A percentile compares a stretch with the other conserved stretches of the same genome.
phyloP scores from a whole-genome alignment of 2,113 vertebrate species.

The Xiphophorus couchianus region DNA sequence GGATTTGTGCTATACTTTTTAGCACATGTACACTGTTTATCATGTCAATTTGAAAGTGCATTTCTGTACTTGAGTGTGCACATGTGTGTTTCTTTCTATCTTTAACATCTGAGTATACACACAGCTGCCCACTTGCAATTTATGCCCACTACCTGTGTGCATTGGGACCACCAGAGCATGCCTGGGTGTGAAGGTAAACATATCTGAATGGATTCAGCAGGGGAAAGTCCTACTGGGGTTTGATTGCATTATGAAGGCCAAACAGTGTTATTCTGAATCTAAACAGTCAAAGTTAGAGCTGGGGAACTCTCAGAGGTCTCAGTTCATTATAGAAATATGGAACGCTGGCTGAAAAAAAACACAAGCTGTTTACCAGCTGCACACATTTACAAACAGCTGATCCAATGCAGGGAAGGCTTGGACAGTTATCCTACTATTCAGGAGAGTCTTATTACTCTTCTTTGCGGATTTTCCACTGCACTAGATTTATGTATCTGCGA shows the following conservation, averaged over 20 bases:
- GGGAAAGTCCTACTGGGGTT: conserved; percentile 52
- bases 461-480: conserved; percentile 9
- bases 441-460: conserved; percentile 39
- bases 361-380: conserved; percentile 46
- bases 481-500: conserved; percentile 25
- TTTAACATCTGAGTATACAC: conserved; percentile 22
- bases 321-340: conserved; percentile 39
- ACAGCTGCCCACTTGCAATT: conserved; percentile 51
- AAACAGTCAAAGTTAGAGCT: conserved; percentile 60
- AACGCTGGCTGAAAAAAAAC: conserved; percentile 6
- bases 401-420: conserved; percentile 36
- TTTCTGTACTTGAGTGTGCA: not conserved
- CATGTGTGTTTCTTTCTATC: conserved; percentile 25
- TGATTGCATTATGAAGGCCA: conserved; percentile 65
- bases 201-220: conserved; percentile 53
- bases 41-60: conserved; percentile 10
- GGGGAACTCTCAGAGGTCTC: conserved; percentile 48
- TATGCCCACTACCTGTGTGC: conserved; percentile 50
- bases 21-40: conserved; percentile 5
- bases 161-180: conserved; percentile 54
- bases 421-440: conserved; percentile 22
- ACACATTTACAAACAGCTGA: conserved; percentile 35
- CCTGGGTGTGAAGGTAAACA: conserved; percentile 73
- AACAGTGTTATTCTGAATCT: conserved; percentile 65
- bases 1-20: not conserved